Evolutionary conservation across 1,140 invertebrate genomes (phyloP), one percentile per base, ranked within the genome.

Genomic region (Schlechtendalia chinensis): DNA sequence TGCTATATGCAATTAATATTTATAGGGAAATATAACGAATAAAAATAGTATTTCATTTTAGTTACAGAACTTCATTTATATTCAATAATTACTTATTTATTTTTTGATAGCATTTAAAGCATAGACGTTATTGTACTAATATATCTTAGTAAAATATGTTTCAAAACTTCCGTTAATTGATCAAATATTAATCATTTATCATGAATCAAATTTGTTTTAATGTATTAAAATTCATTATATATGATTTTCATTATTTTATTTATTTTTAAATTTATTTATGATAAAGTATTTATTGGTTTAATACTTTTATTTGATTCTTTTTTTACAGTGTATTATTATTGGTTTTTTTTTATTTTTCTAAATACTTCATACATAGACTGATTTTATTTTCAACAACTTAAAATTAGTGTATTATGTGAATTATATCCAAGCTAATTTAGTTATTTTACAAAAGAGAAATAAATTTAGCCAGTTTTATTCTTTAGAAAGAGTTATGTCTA

Each of bases 31-130:
- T 69, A 24, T 50, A 69, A 50, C 16, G 14, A 24, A 3, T 27
- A 69, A 14, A 39, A 67, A 69, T 22, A n/a, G 17, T 39, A 22
- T 45, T 67, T 67, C 22, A 45, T 45, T 24, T 22, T 24, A 24
- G 5, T 24, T 67, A 69, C 5, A 69, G 32, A 67, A 65, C 19
- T 45, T 39, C 32, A 39, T 39, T 69, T 67, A 14, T 39, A 65
- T 45, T 12, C n/a, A 5, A n/a, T 22, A 67, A 22, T 67, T 39
- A 67, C 39, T 67, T 47, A 69, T 47, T 47, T 67, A 67, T 67
- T 45, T 45, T 45, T 67, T 22, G 63, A 45, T 67, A 39, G 22
- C n/a, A 67, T 67, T 67, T 16, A 45, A 45, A 45, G 22, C 19
- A 19, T 10, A 65, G 19, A 4, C 4, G 32, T 14, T 32, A 53